These are phyloP conservation scores for Phrynosoma platyrhinos DNA, from an alignment of 2,113 vertebrate genomes.

Conservation along the genomic window DNA sequence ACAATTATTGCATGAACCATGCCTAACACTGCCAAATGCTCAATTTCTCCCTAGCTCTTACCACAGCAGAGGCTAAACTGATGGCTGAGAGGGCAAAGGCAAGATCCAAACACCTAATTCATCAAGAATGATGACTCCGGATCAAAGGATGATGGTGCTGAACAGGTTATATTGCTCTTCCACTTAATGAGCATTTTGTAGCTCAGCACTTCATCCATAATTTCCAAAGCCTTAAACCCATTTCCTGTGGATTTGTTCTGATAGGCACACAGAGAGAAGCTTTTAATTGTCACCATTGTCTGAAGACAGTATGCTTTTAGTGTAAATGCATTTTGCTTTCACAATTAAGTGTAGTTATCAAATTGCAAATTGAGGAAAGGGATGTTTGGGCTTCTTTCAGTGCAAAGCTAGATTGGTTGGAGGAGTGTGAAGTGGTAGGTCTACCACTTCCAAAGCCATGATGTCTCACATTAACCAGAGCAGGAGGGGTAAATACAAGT, in stretches of 20 bases:
- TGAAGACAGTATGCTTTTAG: not conserved
- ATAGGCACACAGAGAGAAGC: not conserved
- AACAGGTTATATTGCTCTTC: not conserved
- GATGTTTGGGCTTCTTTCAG: not conserved
- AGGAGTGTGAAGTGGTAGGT: not conserved
- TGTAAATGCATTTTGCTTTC: not conserved
- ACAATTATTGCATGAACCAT: constrained; percentile 13
- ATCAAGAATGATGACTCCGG: not conserved
- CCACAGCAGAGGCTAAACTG: not conserved
- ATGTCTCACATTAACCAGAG: not conserved
- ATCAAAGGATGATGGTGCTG: not conserved
- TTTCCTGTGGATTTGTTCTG: not conserved
- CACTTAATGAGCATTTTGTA: not conserved
- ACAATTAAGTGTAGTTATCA: not conserved
- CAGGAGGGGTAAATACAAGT: not conserved
- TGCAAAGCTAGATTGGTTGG: not conserved
- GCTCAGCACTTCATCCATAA: not conserved
- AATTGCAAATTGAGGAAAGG: not conserved
- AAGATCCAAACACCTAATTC: not conserved
- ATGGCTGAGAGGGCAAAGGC: not conserved
- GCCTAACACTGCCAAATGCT: constrained; percentile 15
- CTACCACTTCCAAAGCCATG: too few relatives aligned
- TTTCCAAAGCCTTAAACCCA: not conserved
- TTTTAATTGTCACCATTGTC: too few relatives aligned
- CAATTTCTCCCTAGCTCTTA: not conserved